These are phyloP conservation scores for Lepus americanus DNA, from an alignment of 2,113 vertebrate species.

Conservation along the genomic window DNA sequence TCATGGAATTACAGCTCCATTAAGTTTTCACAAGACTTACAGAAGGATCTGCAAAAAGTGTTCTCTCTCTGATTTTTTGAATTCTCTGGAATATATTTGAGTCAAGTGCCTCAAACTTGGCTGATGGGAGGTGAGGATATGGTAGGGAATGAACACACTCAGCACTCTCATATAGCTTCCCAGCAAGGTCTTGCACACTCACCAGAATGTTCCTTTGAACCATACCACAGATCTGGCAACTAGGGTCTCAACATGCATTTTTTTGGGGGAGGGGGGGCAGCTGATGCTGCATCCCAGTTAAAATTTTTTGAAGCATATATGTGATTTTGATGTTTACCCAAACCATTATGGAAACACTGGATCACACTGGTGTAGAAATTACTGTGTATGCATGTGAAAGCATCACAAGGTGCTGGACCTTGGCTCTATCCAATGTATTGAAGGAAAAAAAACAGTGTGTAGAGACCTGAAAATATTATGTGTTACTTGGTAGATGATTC, in stretches of 20 bases:
- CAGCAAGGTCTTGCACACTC: background rate
- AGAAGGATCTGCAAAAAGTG: background rate
- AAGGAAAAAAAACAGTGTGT: background rate
- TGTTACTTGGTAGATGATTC: background rate
- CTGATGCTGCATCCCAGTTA: background rate
- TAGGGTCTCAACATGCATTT: background rate
- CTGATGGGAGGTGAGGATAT: background rate
- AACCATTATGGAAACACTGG: background rate
- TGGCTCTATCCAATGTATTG: background rate
- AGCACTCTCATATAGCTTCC: background rate
- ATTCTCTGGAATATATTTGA: background rate
- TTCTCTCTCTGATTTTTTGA: background rate
- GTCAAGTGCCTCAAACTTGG: background rate
- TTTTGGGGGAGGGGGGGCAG: background rate
- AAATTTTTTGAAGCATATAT: background rate
- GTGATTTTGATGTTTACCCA: background rate
- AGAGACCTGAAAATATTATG: too few relatives aligned
- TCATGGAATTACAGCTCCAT: background rate
- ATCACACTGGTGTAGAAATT: background rate
- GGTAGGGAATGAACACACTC: too few relatives aligned
- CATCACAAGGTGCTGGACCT: background rate
- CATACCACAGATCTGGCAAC: background rate
- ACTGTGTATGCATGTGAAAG: background rate
- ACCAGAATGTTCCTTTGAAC: background rate
- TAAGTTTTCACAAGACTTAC: background rate